phyloP scores from a whole-genome alignment of 2,113 vertebrate genomes.

The Scomber scombrus region DNA sequence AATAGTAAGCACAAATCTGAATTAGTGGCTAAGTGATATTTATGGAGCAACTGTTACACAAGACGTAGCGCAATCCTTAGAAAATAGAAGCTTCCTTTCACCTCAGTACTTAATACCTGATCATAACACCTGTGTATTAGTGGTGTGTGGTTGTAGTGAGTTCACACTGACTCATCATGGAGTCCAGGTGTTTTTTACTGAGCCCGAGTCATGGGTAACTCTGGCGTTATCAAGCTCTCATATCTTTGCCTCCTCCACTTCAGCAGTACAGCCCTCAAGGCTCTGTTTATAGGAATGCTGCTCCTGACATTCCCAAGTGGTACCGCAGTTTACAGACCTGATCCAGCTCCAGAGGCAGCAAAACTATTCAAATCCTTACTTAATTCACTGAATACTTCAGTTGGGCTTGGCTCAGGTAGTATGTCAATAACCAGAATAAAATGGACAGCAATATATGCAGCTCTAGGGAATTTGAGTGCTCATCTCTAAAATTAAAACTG shows the following conservation, averaged over 20 bases:
- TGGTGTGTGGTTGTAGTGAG: conserved; percentile 44
- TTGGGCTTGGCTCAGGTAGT: background rate
- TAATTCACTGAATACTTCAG: background rate
- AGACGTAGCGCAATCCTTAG: conserved; percentile 8
- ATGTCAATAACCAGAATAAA: background rate
- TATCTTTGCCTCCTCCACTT: conserved; percentile 33
- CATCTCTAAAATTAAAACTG: no score
- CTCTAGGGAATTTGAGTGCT: no score
- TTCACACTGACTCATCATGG: conserved; percentile 64
- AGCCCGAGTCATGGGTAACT: conserved; percentile 60
- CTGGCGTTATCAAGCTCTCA: conserved; percentile 32
- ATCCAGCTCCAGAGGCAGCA: conserved; percentile 24
- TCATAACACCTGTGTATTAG: conserved; percentile 44
- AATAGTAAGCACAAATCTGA: conserved; percentile 4
- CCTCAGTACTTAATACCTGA: conserved; percentile 7
- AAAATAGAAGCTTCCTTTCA: conserved; percentile 55
- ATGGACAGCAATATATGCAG: background rate
- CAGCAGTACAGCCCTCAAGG: conserved; percentile 38
- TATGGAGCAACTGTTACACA: background rate
- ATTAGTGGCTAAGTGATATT: conserved; percentile 21
- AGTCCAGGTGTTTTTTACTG: conserved; percentile 76
- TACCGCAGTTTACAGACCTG: conserved; percentile 36
- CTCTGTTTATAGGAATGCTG: conserved; percentile 55
- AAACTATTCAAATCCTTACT: conserved; percentile 4
- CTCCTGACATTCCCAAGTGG: conserved; percentile 46